phyloP scores from a whole-genome alignment of 2,797 vertebrate genomes.

The Spizella passerina region DNA sequence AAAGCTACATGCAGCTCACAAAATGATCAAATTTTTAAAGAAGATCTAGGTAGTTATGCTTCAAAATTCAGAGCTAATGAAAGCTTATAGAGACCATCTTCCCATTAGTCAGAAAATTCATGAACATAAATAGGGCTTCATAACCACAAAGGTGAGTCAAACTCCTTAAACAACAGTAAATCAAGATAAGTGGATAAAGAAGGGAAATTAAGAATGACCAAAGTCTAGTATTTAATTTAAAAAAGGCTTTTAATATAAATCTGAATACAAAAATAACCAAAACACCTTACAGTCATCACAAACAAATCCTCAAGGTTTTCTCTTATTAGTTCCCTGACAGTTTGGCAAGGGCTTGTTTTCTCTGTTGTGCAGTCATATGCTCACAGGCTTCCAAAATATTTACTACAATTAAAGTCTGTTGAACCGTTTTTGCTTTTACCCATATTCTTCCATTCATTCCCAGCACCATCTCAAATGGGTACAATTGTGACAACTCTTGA shows the following conservation, averaged over 20 bases:
- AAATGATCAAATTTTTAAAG: background rate
- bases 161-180: background rate
- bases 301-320: background rate
- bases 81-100: background rate
- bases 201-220: background rate
- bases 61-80: background rate
- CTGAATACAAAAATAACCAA: slow-evolving; percentile 5
- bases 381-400: slow-evolving; percentile 92
- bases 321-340: slow-evolving; percentile 76
- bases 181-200: background rate
- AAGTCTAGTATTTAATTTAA: background rate
- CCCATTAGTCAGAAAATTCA: background rate
- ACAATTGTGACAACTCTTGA: slow-evolving; percentile 87
- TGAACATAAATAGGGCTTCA: background rate
- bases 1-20: background rate
- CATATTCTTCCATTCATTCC: slow-evolving; percentile 95
- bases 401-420: slow-evolving; percentile 89
- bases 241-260: slow-evolving; percentile 28
- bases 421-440: slow-evolving; percentile 85
- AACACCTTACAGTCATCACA: background rate
- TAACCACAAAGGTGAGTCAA: background rate
- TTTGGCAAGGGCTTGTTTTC: slow-evolving; percentile 82
- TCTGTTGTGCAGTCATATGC: slow-evolving; percentile 87
- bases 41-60: background rate
- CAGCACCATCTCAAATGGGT: slow-evolving; percentile 89